Base-by-base conservation (phyloP, 1,140 invertebrate genomes). In the Linepithema humile region DNA sequence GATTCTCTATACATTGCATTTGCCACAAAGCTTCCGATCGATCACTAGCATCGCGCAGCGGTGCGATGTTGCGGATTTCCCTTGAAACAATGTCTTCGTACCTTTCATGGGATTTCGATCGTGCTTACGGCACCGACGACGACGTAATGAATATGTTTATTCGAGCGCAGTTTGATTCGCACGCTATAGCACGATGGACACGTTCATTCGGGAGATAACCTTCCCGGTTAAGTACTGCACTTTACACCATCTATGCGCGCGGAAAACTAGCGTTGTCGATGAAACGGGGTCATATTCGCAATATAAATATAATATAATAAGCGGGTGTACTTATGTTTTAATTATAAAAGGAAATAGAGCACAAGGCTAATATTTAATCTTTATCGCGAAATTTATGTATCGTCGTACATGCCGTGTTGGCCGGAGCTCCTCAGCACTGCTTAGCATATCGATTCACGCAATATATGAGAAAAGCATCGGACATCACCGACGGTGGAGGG, bases 71-170 rank as follows among this genome's bases (percentile, higher is more conserved):
- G 26, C 17, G 29, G 40, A 72, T 82, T 83, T 59, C 50, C 40
- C 53, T 32, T 38, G 29, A 43, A 75, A 26, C 70, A 73, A 50
- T 75, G 82, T 82, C 82, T 87, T 75, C 73, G 62, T 69, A 55
- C 50, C 29, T 50, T 35, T 29, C 43, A 9, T 43, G 72, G 38
- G 60, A 86, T 86, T 91, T 89, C 78, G 77, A 90, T 80, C 77
- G 80, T 70, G 85, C 83, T 83, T 82, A 84, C 60, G 75, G 23
- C 29, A 10, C 9, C 45, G 45, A 50, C 26, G 55, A 65, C 48
- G 48, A 43, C 60, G 74, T 90, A 91, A 91, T 90, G 88, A 88
- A 91, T 91, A 92, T 83, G 88, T 91, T 88, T 90, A 89, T 88
- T 89, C 85, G 85, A 62, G 69, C 83, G 89, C 86, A 89, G 85